Conservation (phyloP, 2,113 vertebrate genomes). For the Callipepla californica region DNA sequence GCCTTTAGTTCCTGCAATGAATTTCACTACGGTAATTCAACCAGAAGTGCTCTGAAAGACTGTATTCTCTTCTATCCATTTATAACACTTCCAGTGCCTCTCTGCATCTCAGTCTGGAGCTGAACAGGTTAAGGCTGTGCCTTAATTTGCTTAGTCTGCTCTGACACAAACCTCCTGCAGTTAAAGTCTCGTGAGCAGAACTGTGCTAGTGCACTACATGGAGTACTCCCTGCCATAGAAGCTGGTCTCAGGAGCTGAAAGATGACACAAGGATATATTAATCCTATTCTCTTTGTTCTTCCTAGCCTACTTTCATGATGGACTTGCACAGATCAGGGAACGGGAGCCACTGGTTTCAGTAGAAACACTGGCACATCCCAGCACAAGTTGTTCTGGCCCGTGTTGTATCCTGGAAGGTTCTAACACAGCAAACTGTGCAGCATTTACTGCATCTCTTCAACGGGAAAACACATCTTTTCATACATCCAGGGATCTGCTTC, state of each 20-base stretch:
- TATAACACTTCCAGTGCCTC: neutral
- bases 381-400: neutral
- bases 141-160: neutral
- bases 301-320: neutral
- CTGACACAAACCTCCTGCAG: neutral
- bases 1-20: neutral
- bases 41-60: neutral
- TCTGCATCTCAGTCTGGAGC: neutral
- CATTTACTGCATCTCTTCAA: neutral
- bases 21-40: neutral
- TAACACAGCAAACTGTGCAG: neutral
- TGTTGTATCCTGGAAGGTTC: neutral
- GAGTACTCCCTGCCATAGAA: rapidly evolving
- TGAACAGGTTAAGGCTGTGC: neutral
- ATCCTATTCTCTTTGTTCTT: neutral
- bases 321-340: neutral
- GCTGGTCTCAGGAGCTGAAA: neutral
- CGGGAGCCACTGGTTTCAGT: neutral
- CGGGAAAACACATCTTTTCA: neutral
- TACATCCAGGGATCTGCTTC: neutral
- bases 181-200: rapidly evolving
- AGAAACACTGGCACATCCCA: neutral
- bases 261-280: neutral
- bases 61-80: neutral
- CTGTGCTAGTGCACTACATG: rapidly evolving